Base-by-base conservation (phyloP, 2,888 invertebrate species). In the Leucania comma region DNA sequence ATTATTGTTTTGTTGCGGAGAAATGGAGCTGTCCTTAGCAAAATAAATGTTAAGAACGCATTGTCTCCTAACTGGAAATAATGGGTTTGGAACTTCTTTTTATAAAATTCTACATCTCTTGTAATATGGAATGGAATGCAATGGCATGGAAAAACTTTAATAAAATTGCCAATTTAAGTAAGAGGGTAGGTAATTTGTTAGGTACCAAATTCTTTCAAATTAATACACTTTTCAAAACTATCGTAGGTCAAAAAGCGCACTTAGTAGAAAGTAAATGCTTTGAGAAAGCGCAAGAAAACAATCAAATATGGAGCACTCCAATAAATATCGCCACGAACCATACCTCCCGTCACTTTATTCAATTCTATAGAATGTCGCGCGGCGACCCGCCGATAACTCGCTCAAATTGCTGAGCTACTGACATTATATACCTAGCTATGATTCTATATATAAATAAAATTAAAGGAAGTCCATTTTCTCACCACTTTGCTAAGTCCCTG, bases 1-100 rank as follows among this genome's bases (percentile, higher is more conserved):
- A 93, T 93, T 93, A 93, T 91, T 92, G 91, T 92, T 92, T 91
- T 91, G 90, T 90, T 87, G 85, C 79, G 82, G 82, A 88, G 86
- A 86, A 84, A 84, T 85, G 84, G 83, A 85, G 85, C 87, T 83
- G 84, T 86, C 83, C 85, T 84, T 83, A 82, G 78, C 80, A 80
- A 86, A 87, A 87, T 85, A 75, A 87, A 86, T 78, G 76, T 79
- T 78, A 61, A 75, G 75, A 80, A 72, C 72, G 85, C 67, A 76
- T 84, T 82, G 82, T 82, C 70, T 70, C 67, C 54, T 75, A 75
- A 72, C 68, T 60, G 73, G 61, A 80, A 69, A 63, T 81, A 78
- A 80, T 74, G 72, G 72, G 56, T 73, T 72, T 68, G 63, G 56
- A 50, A 66, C 56, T 78, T 56, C 26, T 72, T 77, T 70, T 65